phyloP scores from a whole-genome alignment of 2,797 vertebrate genomes.

The Taeniopygia guttata region DNA sequence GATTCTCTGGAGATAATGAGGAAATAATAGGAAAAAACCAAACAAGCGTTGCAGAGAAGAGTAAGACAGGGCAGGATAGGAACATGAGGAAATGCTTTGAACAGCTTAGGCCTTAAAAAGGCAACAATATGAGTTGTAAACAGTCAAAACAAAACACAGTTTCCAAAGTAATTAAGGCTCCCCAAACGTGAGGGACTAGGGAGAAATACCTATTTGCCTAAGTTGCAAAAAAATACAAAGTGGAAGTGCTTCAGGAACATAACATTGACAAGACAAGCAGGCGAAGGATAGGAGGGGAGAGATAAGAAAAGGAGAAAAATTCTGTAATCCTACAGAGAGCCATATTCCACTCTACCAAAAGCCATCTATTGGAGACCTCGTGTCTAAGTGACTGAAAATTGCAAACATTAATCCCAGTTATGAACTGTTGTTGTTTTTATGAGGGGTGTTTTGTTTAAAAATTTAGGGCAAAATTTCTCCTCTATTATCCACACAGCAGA shows the following conservation, averaged over 20 bases:
- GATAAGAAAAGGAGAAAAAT: constrained; percentile 68
- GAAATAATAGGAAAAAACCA: background rate
- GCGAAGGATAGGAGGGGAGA: constrained; percentile 47
- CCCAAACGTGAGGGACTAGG: background rate
- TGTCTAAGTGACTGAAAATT: constrained; percentile 79
- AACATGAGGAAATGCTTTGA: background rate
- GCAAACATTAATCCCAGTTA: constrained; percentile 80
- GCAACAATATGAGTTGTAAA: background rate
- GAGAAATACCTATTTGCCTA: constrained; percentile 55
- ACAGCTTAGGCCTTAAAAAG: constrained; percentile 29
- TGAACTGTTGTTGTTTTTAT: constrained; percentile 70
- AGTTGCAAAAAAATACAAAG: constrained; percentile 45
- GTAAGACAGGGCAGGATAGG: background rate
- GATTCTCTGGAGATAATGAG: background rate
- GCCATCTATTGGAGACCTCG: constrained; percentile 76
- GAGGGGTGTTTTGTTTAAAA: constrained; percentile 66
- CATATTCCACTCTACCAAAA: constrained; percentile 70
- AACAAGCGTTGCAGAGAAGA: background rate
- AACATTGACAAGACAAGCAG: constrained; percentile 45
- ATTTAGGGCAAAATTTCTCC: constrained; percentile 62
- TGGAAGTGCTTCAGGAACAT: constrained; percentile 23
- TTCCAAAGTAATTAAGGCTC: constrained; percentile 61
- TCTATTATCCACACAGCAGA: constrained; percentile 42
- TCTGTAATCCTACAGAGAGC: constrained; percentile 72
- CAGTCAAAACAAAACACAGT: constrained; percentile 39